Conservation (phyloP, 2,888 invertebrate genomes). For the Strigamia crassipes region DNA sequence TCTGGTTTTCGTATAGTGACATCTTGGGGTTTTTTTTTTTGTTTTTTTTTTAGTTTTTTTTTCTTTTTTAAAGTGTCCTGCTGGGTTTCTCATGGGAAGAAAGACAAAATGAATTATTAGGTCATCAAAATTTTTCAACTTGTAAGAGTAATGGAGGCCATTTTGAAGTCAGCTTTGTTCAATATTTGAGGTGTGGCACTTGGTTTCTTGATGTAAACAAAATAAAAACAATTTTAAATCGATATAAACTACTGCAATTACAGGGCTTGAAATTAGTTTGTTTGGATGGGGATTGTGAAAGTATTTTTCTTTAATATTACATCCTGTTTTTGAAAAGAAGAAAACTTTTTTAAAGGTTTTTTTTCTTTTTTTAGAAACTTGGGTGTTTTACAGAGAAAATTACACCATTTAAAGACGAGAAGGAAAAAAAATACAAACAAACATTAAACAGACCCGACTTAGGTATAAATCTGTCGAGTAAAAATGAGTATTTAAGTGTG, state of each 20-base stretch:
- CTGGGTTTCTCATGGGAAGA: conserved; percentile 24
- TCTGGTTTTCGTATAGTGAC: background rate
- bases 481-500: conserved; percentile 9
- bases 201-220: background rate
- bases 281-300: background rate
- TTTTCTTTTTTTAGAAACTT: background rate
- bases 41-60: background rate
- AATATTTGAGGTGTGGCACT: too few species aligned
- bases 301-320: background rate
- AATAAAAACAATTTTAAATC: background rate
- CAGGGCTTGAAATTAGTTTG: background rate
- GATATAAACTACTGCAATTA: background rate
- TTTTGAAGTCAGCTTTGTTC: background rate
- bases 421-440: background rate
- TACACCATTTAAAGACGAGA: background rate
- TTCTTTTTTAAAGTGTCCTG: background rate
- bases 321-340: background rate
- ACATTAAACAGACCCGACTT: background rate
- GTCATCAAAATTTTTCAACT: background rate
- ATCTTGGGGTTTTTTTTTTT: conserved; percentile 15
- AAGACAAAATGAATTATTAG: conserved; percentile 12
- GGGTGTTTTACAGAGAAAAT: background rate
- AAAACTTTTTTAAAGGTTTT: too few species aligned
- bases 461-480: background rate
- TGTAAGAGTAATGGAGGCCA: background rate